Evolutionary conservation across 2,888 invertebrate species (phyloP).

Genomic region (Mactromeris polynyma): DNA sequence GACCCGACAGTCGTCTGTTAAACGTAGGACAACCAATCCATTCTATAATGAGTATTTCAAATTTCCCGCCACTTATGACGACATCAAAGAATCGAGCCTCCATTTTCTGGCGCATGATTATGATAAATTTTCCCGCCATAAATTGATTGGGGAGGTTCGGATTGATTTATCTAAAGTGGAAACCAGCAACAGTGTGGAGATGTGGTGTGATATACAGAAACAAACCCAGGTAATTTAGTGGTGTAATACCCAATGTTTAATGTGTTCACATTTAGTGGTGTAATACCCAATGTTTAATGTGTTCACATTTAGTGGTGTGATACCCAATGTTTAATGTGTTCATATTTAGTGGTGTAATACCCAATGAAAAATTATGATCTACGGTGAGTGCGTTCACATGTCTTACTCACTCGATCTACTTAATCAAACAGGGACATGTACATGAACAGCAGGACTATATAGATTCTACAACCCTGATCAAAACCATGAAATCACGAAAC

Average conservation of each 20-base stretch:
- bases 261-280: not conserved
- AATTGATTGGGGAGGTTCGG: constrained; percentile 94
- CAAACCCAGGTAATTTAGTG: constrained; percentile 90
- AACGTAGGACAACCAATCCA: constrained; percentile 94
- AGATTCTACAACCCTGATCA: too few relatives aligned
- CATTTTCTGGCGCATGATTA: constrained; percentile 91
- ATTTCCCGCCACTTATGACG: constrained; percentile 96
- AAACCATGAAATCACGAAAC: too few relatives aligned
- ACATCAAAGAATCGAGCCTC: constrained; percentile 92
- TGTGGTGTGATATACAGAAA: constrained; percentile 95
- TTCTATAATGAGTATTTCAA: constrained; percentile 97
- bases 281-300: too few relatives aligned
- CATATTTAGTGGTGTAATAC: not conserved
- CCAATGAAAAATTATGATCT: too few relatives aligned
- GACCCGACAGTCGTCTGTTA: constrained; percentile 94
- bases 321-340: too few relatives aligned
- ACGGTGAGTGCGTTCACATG: too few relatives aligned
- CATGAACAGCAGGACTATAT: too few relatives aligned
- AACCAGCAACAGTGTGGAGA: constrained; percentile 92
- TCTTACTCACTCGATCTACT: too few relatives aligned
- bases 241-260: too few relatives aligned
- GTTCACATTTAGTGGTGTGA: not conserved
- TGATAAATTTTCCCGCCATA: constrained; percentile 94
- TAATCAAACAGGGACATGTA: too few relatives aligned
- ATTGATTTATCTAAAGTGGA: constrained; percentile 93